phyloP scores from a whole-genome alignment of 2,113 vertebrate species.

The Diadophis punctatus region DNA sequence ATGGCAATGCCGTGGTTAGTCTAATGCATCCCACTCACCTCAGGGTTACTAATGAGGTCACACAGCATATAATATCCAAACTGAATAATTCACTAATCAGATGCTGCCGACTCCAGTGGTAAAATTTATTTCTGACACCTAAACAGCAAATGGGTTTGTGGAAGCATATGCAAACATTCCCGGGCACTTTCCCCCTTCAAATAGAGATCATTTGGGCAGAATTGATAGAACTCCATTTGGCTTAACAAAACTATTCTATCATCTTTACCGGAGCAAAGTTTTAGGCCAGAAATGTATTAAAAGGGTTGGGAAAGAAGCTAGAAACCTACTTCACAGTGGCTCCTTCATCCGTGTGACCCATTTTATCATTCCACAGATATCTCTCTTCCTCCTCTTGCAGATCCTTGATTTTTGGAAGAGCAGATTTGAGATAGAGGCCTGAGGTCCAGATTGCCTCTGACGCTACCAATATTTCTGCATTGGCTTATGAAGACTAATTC shows the following conservation, averaged over 20 bases:
- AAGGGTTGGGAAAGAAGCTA: neutral
- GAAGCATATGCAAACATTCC: constrained; percentile 19
- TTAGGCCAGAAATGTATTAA: neutral
- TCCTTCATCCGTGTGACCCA: neutral
- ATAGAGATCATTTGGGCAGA: constrained; percentile 57
- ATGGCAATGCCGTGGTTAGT: constrained; percentile 76
- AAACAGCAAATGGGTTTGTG: constrained; percentile 71
- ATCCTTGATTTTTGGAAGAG: neutral
- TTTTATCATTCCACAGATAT: neutral
- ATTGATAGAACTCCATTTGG: constrained; percentile 40
- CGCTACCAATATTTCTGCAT: neutral
- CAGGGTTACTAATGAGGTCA: constrained; percentile 86
- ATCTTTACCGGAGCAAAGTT: constrained; percentile 24
- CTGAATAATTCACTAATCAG: constrained; percentile 86
- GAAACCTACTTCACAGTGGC: neutral
- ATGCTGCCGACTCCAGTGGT: constrained; percentile 80
- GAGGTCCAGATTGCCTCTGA: neutral
- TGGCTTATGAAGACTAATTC: neutral
- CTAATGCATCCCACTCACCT: constrained; percentile 81
- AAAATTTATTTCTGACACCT: constrained; percentile 86
- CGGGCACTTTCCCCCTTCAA: accelerated
- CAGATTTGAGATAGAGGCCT: neutral
- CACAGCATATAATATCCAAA: constrained; percentile 71
- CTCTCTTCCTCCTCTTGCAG: neutral
- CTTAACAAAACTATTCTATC: constrained; percentile 27